phyloP scores from a whole-genome alignment of 2,888 invertebrate genomes.

The Stegophylla sp. region DNA sequence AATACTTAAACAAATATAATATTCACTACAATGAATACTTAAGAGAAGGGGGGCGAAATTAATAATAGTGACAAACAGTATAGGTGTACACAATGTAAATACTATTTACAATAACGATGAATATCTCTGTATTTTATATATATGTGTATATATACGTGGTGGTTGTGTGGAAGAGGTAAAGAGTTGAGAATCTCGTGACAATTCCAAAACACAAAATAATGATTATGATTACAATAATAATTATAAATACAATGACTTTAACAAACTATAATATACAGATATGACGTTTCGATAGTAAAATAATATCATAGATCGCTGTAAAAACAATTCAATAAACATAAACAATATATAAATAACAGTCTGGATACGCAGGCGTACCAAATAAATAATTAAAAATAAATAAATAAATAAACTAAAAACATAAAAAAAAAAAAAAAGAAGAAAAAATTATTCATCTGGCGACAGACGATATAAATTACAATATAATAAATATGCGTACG shows the following conservation, averaged over 20 bases:
- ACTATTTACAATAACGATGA: constrained; percentile 10
- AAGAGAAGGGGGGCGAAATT: constrained; percentile 1
- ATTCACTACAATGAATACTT: constrained; percentile 16
- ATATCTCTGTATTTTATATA: neutral
- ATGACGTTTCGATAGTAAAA: neutral
- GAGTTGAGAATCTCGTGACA: constrained; percentile 1
- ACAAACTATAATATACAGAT: constrained; percentile 45
- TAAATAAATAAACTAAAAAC: constrained; percentile 17
- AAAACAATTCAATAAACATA: constrained; percentile 56
- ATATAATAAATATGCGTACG: neutral
- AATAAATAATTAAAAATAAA: constrained; percentile 48
- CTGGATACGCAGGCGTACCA: constrained; percentile 35
- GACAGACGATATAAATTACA: neutral
- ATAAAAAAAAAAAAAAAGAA: constrained; percentile 28
- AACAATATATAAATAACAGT: constrained; percentile 54
- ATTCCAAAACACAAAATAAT: neutral
- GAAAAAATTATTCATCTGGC: neutral
- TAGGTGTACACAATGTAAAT: constrained; percentile 4
- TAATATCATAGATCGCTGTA: neutral
- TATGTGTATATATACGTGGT: neutral
- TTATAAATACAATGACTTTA: constrained; percentile 44
- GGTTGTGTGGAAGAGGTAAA: constrained; percentile 17
- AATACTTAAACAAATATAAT: constrained; percentile 38
- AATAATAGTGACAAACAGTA: constrained; percentile 34
- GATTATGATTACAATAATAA: constrained; percentile 22